Evolutionary conservation across 2,888 invertebrate genomes (phyloP).

Genomic region (Aricia artaxerxes): DNA sequence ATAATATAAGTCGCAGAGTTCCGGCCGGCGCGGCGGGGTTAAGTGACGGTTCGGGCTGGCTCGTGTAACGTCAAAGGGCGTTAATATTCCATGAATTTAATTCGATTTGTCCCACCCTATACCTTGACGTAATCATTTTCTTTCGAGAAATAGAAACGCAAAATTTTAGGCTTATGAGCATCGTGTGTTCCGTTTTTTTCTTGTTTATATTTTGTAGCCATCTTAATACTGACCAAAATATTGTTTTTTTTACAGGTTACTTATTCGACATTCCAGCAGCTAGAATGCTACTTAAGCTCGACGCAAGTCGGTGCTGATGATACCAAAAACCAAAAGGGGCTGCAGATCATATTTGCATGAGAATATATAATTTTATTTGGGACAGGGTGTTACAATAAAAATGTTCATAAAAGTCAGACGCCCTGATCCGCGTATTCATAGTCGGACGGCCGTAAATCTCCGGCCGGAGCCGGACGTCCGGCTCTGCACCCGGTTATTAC

Average conservation of each 20-base stretch:
- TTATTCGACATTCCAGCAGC: too few species aligned
- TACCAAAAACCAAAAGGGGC: neutral
- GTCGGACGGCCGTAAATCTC: constrained; percentile 17
- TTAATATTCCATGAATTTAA: constrained; percentile 13
- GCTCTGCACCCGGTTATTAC: constrained; percentile 25
- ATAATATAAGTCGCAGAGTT: constrained; percentile 13
- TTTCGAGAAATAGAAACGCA: neutral
- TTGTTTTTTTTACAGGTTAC: too few species aligned
- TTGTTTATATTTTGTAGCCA: too few species aligned
- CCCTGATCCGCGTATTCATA: constrained; percentile 16
- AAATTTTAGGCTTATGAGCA: neutral
- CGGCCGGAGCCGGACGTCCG: constrained; percentile 17
- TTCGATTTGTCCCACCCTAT: neutral
- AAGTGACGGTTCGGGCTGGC: neutral
- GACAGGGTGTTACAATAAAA: constrained; percentile 10
- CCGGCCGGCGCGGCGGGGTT: too few species aligned
- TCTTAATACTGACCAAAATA: too few species aligned
- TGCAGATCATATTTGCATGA: constrained; percentile 18
- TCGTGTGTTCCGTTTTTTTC: neutral
- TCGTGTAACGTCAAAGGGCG: neutral
- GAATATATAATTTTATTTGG: constrained; percentile 16
- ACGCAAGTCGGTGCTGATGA: neutral
- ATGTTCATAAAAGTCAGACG: constrained; percentile 20
- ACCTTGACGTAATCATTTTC: neutral
- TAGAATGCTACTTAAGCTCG: neutral